Percentiles rank a stretch among this genome's conserved stretches.
Conservation (phyloP, 2,888 invertebrate genomes). For the Drosophila percnosoma region DNA sequence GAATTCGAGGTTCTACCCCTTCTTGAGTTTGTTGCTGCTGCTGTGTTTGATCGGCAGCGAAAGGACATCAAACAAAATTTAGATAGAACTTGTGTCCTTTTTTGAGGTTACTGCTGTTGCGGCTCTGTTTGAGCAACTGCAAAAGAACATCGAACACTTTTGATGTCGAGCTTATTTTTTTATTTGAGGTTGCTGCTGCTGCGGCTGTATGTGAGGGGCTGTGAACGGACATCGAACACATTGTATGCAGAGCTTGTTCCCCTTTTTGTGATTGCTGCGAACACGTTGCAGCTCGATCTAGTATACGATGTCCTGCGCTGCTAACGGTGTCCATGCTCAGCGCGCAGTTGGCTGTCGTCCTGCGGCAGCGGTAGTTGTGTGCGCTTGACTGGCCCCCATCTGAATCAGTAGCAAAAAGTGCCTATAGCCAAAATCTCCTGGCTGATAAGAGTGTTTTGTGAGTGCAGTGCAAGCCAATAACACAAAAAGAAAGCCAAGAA, state of each 20-base stretch:
- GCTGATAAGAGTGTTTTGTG: slow-evolving; percentile 35
- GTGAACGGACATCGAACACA: background rate
- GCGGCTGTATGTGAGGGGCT: background rate
- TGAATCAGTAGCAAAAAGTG: slow-evolving; percentile 2
- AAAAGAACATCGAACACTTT: slow-evolving; percentile 1
- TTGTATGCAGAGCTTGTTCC: background rate
- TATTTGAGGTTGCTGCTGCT: background rate
- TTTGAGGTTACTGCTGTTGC: background rate
- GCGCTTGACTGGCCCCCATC: slow-evolving; percentile 53
- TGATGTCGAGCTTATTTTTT: background rate
- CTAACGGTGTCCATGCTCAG: slow-evolving; percentile 45
- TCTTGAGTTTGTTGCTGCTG: background rate
- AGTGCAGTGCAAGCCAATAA: slow-evolving; percentile 39
- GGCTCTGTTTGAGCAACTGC: background rate
- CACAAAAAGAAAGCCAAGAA: slow-evolving; percentile 1
- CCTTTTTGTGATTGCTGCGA: slow-evolving; percentile 11
- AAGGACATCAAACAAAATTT: background rate
- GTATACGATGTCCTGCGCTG: slow-evolving; percentile 36
- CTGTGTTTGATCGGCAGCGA: background rate
- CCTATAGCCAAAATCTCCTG: slow-evolving; percentile 10
- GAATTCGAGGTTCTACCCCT: background rate
- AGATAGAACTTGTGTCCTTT: background rate
- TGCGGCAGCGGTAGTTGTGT: slow-evolving; percentile 77
- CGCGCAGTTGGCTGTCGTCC: slow-evolving; percentile 78
- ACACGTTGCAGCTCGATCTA: slow-evolving; percentile 46